Conservation (phyloP, 2,797 vertebrate species). For the Chaenodraco wilsoni region DNA sequence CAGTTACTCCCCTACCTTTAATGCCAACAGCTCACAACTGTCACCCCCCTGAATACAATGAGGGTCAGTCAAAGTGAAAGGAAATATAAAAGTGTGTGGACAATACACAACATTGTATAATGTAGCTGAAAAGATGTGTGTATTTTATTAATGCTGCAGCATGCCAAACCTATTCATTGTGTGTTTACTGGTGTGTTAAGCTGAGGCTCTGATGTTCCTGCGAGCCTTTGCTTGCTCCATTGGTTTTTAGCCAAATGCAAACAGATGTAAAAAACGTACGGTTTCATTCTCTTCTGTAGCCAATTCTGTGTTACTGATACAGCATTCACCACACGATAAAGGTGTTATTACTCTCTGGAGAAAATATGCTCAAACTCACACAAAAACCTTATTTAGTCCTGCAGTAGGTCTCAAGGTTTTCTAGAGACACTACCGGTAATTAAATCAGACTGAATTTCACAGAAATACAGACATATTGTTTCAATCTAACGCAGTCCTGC, state of each 20-base stretch:
- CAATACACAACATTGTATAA: constrained; percentile 28
- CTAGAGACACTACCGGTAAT: background rate
- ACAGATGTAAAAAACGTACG: constrained; percentile 38
- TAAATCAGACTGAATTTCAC: background rate
- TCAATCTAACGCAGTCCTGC: background rate
- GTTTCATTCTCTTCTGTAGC: constrained; percentile 32
- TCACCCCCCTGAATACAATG: constrained; percentile 52
- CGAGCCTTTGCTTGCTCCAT: constrained; percentile 20
- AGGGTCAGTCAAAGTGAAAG: constrained; percentile 62
- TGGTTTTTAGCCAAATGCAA: constrained; percentile 35
- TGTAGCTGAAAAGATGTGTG: constrained; percentile 24
- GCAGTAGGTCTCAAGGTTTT: background rate
- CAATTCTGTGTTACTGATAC: constrained; percentile 23
- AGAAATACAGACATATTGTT: background rate
- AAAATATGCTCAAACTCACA: constrained; percentile 4
- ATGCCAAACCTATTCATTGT: constrained; percentile 43
- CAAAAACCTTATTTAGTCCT: constrained; percentile 3
- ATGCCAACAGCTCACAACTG: constrained; percentile 47
- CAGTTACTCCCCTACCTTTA: constrained; percentile 43
- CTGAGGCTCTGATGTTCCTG: constrained; percentile 42
- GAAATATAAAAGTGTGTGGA: constrained; percentile 47
- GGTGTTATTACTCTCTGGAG: background rate
- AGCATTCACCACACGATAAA: constrained; percentile 12
- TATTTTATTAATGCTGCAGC: constrained; percentile 50
- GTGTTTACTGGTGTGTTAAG: constrained; percentile 26